Percentiles rank a stretch among this genome's conserved stretches.
Evolutionary conservation across 2,113 vertebrate genomes (phyloP).

Genomic region (Macroglossus sobrinus): DNA sequence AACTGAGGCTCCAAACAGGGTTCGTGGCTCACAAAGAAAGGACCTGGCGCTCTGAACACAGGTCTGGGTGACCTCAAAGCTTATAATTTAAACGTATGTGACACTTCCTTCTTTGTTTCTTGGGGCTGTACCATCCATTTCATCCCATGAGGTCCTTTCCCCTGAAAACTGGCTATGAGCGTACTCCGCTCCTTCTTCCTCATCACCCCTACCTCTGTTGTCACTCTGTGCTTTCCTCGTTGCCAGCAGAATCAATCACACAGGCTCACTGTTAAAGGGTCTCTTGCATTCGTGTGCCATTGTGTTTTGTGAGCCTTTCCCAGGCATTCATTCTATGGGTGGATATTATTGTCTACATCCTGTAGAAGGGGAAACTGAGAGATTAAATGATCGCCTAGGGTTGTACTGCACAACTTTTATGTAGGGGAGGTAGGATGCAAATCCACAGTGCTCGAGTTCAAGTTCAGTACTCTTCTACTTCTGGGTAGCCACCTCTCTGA

Average conservation of each 20-base stretch:
- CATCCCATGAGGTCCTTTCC: background rate
- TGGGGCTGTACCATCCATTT: background rate
- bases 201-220: accelerated
- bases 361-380: background rate
- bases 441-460: background rate
- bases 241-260: background rate
- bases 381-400: background rate
- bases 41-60: background rate
- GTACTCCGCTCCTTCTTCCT: too few species aligned
- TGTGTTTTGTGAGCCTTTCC: background rate
- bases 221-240: background rate
- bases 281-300: background rate
- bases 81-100: background rate
- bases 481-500: background rate
- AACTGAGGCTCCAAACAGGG: background rate
- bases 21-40: background rate
- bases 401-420: background rate
- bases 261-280: background rate
- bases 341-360: background rate
- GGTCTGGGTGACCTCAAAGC: background rate
- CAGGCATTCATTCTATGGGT: background rate
- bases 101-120: background rate
- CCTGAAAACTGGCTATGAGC: background rate
- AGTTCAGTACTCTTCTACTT: too few species aligned
- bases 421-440: background rate